A percentile compares a stretch with the other conserved stretches of the same genome.
phyloP scores from a whole-genome alignment of 2,888 invertebrate genomes.

The Amaurobius ferox region DNA sequence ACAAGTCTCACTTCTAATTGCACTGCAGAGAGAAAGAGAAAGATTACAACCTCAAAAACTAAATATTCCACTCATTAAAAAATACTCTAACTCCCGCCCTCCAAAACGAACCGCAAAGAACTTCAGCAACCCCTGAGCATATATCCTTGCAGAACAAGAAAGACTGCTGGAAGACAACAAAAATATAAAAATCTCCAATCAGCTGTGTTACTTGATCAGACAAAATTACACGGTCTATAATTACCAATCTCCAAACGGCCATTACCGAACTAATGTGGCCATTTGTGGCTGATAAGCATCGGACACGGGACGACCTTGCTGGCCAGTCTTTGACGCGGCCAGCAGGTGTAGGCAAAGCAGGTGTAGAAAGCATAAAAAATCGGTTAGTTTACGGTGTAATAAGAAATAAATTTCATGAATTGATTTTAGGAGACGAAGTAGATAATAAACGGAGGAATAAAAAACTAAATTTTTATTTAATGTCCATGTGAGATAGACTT shows the following conservation, averaged over 20 bases:
- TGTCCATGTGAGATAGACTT: too few species aligned
- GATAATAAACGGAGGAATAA: background rate
- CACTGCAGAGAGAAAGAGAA: too few species aligned
- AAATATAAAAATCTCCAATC: background rate
- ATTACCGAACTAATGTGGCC: constrained; percentile 13
- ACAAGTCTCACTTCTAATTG: too few species aligned
- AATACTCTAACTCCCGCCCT: too few species aligned
- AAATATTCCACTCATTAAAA: too few species aligned
- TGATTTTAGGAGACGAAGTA: too few species aligned
- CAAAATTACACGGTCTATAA: background rate
- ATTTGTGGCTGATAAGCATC: constrained; percentile 13
- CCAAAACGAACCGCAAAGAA: too few species aligned
- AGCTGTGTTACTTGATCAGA: background rate
- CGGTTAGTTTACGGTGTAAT: too few species aligned
- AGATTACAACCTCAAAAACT: too few species aligned
- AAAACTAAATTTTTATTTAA: background rate
- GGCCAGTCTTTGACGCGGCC: background rate
- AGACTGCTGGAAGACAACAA: background rate
- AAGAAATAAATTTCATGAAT: too few species aligned
- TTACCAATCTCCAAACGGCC: background rate
- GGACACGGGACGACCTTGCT: background rate
- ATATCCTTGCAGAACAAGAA: background rate
- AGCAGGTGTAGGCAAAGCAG: background rate
- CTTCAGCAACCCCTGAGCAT: too few species aligned
- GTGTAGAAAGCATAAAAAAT: background rate